Percentiles rank a stretch among this genome's conserved stretches.
These are phyloP conservation scores for Pangasianodon gigas DNA, from an alignment of 2,113 vertebrate genomes.

Conservation along the genomic window DNA sequence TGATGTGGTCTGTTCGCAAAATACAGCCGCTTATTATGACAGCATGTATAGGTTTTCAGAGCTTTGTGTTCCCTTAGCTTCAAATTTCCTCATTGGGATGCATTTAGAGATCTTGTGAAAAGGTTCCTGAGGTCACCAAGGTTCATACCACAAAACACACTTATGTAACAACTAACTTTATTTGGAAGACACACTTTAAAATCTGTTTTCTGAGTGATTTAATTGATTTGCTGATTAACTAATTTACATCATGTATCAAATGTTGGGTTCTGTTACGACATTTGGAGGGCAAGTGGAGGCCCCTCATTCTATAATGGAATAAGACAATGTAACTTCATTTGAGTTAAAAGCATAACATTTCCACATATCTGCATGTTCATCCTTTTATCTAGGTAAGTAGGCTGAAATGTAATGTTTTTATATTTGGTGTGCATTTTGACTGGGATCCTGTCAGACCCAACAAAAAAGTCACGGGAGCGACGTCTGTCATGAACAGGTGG, in stretches of 20 bases:
- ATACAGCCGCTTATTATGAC: not conserved
- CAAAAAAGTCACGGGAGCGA: not conserved
- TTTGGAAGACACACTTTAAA: not conserved
- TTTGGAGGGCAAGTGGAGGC: not conserved
- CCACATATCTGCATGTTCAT: not conserved
- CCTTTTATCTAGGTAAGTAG: not conserved
- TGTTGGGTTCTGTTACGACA: not conserved
- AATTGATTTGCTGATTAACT: not conserved
- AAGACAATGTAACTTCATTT: not conserved
- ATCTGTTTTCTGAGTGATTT: not conserved
- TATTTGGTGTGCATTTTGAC: not conserved
- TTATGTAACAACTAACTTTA: not conserved
- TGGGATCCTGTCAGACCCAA: not conserved
- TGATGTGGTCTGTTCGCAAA: not conserved
- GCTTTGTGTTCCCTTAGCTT: not conserved
- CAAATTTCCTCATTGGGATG: not conserved
- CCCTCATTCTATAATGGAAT: not conserved
- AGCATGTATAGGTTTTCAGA: not conserved
- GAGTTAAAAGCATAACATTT: not conserved
- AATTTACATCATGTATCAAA: not conserved
- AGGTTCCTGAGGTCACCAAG: not conserved
- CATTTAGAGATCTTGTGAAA: not conserved
- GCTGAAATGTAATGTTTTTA: not conserved
- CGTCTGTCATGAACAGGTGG: too few species aligned
- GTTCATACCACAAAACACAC: not conserved